Evolutionary conservation across 2,113 vertebrate species (phyloP).

Genomic region (Dasyornis broadbenti): DNA sequence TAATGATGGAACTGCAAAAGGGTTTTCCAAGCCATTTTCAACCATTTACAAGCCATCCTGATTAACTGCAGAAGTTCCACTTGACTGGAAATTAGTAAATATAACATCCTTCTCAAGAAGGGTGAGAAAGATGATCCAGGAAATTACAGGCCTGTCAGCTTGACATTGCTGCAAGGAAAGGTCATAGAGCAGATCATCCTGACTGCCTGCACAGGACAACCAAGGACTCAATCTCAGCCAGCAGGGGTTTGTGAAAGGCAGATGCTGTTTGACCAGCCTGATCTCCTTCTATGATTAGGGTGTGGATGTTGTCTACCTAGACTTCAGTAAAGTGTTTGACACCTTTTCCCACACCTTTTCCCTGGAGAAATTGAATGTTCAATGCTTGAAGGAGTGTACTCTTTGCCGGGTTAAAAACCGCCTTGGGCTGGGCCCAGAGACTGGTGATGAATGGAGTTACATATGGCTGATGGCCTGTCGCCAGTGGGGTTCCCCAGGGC

Average conservation of each 20-base stretch:
- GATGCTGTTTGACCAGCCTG: not conserved
- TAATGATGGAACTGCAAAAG: not conserved
- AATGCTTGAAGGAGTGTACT: not conserved
- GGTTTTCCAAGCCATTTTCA: not conserved
- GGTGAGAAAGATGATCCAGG: not conserved
- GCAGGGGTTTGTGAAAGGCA: not conserved
- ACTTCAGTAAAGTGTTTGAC: not conserved
- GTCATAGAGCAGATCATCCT: not conserved
- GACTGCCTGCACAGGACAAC: not conserved
- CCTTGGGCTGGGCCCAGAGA: not conserved
- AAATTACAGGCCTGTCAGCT: not conserved
- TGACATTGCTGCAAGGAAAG: not conserved
- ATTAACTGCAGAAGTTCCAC: not conserved
- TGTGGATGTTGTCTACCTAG: not conserved
- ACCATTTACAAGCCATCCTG: not conserved
- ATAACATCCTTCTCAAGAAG: not conserved
- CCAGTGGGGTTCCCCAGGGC: not conserved
- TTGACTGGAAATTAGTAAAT: not conserved
- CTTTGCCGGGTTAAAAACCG: fast-evolving
- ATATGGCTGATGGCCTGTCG: not conserved
- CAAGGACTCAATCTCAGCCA: not conserved
- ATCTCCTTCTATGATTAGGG: not conserved
- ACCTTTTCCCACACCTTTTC: not conserved
- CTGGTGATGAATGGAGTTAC: too few relatives aligned
- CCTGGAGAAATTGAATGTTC: not conserved